phyloP scores from a whole-genome alignment of 2,797 vertebrate genomes.

The Chrosomus eos region DNA sequence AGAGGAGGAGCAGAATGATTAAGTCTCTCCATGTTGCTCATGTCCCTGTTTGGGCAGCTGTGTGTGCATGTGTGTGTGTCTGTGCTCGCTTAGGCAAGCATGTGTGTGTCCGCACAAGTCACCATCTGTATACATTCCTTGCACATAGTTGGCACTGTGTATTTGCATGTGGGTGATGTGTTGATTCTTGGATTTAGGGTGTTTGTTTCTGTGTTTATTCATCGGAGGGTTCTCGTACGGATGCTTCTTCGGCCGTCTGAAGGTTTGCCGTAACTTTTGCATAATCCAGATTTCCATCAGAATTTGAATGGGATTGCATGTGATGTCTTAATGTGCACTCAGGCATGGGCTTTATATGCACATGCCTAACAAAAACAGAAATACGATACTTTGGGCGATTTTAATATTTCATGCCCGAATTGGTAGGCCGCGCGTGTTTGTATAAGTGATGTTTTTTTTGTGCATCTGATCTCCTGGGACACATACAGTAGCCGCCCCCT shows the following conservation, averaged over 20 bases:
- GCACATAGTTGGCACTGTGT: conserved; percentile 58
- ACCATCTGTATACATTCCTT: conserved; percentile 60
- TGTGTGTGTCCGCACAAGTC: conserved; percentile 58
- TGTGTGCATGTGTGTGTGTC: conserved; percentile 45
- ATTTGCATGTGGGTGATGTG: conserved; percentile 59
- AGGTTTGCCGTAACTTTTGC: conserved; percentile 51
- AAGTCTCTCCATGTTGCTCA: conserved; percentile 47
- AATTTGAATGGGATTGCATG: conserved; percentile 47
- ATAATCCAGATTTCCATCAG: conserved; percentile 52
- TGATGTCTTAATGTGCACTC: conserved; percentile 32
- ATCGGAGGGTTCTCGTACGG: not conserved
- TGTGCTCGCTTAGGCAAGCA: conserved; percentile 52
- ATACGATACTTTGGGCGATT: conserved; percentile 4
- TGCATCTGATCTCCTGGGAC: conserved; percentile 46
- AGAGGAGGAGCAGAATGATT: conserved; percentile 44
- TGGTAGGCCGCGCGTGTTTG: conserved; percentile 6
- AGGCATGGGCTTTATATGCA: conserved; percentile 7
- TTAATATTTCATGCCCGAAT: conserved; percentile 7
- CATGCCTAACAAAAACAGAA: conserved; percentile 20
- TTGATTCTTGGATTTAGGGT: conserved; percentile 52
- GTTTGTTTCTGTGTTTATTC: conserved; percentile 44
- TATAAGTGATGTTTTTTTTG: not conserved
- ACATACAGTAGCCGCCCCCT: conserved; percentile 66
- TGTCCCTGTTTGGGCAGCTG: conserved; percentile 65
- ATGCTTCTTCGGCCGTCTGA: conserved; percentile 39